Evolutionary conservation across 2,113 vertebrate species (phyloP).

Genomic region (Elaphurus davidianus): DNA sequence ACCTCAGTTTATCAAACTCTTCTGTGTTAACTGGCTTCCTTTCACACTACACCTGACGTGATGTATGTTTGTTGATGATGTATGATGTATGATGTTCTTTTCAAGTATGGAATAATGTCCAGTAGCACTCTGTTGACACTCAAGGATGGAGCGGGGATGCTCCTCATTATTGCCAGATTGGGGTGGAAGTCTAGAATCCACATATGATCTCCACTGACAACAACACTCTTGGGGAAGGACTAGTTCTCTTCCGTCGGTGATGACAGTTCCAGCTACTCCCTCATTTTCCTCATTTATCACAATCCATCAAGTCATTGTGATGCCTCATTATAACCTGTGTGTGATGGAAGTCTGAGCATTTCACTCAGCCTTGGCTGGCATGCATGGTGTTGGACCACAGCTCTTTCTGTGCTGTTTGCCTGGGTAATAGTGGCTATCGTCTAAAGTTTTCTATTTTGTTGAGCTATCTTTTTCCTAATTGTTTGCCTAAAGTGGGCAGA

Average conservation of each 20-base stretch:
- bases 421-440: neutral
- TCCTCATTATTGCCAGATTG: neutral
- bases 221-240: neutral
- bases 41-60: neutral
- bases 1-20: neutral
- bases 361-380: neutral
- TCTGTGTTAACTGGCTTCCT: neutral
- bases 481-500: neutral
- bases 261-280: neutral
- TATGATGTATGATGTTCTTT: neutral
- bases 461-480: neutral
- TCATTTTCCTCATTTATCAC: neutral
- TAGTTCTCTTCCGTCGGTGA: neutral
- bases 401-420: neutral
- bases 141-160: rapidly evolving
- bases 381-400: rapidly evolving
- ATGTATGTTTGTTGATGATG: neutral
- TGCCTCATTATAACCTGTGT: neutral
- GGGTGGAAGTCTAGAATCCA: neutral
- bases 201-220: neutral
- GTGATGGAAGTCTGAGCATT: neutral
- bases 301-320: too few species aligned
- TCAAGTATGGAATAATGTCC: neutral
- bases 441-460: neutral
- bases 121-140: neutral